These are phyloP conservation scores for Odontamblyopus lacepedii DNA, from an alignment of 2,797 vertebrate genomes.

Conservation along the genomic window DNA sequence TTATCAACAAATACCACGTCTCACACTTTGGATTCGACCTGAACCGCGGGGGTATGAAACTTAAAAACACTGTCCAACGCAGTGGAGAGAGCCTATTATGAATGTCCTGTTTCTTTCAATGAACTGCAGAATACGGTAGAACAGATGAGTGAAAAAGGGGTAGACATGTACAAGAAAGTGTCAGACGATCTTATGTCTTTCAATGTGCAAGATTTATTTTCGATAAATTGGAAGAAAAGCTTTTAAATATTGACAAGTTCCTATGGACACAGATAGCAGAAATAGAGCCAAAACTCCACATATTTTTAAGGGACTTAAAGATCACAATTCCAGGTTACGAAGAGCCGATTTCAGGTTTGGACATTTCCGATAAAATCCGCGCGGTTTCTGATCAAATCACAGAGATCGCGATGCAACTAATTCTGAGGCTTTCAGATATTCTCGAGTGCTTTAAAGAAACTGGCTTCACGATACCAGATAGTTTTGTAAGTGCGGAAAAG, in stretches of 20 bases:
- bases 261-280: conserved; percentile 57
- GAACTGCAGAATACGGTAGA: conserved; percentile 64
- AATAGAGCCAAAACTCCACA: conserved; percentile 68
- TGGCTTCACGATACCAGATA: conserved; percentile 73
- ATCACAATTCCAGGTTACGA: conserved; percentile 79
- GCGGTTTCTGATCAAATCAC: conserved; percentile 29
- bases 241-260: conserved; percentile 52
- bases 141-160: conserved; percentile 63
- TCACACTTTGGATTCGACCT: conserved; percentile 85
- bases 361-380: conserved; percentile 67
- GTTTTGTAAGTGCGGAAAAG: conserved; percentile 65
- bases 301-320: conserved; percentile 75
- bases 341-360: conserved; percentile 71
- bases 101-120: conserved; percentile 61
- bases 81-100: conserved; percentile 72
- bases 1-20: conserved; percentile 84
- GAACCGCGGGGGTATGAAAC: conserved; percentile 70
- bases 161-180: conserved; percentile 67
- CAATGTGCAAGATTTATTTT: conserved; percentile 59
- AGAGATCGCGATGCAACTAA: no score
- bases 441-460: no score
- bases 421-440: no score
- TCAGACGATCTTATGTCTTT: conserved; percentile 63
- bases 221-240: conserved; percentile 39
- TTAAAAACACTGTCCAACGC: conserved; percentile 79